Conservation (phyloP, 2,888 invertebrate genomes). For the Lobophora halterata region DNA sequence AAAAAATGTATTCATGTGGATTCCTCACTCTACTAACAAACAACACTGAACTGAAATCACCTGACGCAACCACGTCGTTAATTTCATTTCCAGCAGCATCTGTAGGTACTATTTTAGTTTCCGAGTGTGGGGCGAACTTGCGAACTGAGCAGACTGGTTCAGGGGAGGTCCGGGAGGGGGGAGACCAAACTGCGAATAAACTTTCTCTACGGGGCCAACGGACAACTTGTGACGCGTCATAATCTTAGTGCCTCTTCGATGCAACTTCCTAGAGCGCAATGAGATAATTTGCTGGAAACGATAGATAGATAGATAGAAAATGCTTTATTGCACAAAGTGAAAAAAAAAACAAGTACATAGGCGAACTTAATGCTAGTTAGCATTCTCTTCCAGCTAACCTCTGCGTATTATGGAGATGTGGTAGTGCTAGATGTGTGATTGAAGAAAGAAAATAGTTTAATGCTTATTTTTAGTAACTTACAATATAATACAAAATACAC, state of each 20-base stretch:
- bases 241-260: slow-evolving; percentile 48
- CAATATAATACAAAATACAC: no score
- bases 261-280: slow-evolving; percentile 24
- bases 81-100: slow-evolving; percentile 37
- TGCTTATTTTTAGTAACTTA: no score
- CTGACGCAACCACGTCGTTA: slow-evolving; percentile 11
- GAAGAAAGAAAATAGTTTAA: no score
- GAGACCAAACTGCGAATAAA: slow-evolving; percentile 50
- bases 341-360: no score
- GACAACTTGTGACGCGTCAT: slow-evolving; percentile 60
- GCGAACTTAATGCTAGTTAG: no score
- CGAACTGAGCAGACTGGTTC: slow-evolving; percentile 53
- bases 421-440: no score
- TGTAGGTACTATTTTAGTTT: slow-evolving; percentile 44
- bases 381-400: no score
- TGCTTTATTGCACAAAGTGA: no score
- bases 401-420: no score
- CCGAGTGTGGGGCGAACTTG: slow-evolving; percentile 45
- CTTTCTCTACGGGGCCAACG: slow-evolving; percentile 58
- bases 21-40: not conserved
- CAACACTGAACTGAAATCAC: slow-evolving; percentile 11
- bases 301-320: no score
- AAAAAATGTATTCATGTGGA: no score
- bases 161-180: slow-evolving; percentile 29
- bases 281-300: slow-evolving; percentile 10